Percentiles rank a stretch among this genome's conserved stretches.
These are phyloP conservation scores for Drosophila ananassae DNA, from an alignment of 1,140 invertebrate genomes.

Conservation along the genomic window DNA sequence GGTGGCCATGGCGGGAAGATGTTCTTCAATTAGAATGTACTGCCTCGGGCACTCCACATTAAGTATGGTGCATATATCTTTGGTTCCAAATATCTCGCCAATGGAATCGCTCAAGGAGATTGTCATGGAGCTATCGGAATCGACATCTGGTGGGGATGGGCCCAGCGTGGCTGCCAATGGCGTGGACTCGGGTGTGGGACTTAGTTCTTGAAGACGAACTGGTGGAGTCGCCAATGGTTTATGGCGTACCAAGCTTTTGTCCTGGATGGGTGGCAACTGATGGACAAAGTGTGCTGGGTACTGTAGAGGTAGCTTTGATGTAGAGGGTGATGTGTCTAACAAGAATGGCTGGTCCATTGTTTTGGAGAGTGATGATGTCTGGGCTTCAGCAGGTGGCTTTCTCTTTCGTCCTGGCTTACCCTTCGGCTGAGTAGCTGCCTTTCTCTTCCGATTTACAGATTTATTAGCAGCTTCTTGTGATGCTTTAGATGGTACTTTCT, in stretches of 20 bases:
- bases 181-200: slow-evolving; percentile 12
- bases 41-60: slow-evolving; percentile 33
- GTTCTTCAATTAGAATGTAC: slow-evolving; percentile 49
- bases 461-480: background rate
- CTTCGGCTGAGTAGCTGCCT: background rate
- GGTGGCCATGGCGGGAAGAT: slow-evolving; percentile 55
- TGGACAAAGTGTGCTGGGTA: slow-evolving; percentile 64
- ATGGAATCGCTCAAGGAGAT: slow-evolving; percentile 62
- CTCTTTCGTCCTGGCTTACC: background rate
- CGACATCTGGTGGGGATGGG: slow-evolving; percentile 1
- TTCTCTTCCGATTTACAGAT: background rate
- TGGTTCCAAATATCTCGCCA: slow-evolving; percentile 61
- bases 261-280: slow-evolving; percentile 39
- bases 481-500: background rate
- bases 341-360: background rate
- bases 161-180: background rate
- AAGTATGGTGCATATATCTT: slow-evolving; percentile 33
- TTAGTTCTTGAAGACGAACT: background rate
- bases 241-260: background rate
- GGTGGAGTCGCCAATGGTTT: background rate
- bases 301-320: slow-evolving; percentile 32
- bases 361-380: background rate
- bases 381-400: background rate
- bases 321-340: background rate
- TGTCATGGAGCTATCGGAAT: slow-evolving; percentile 33